Base-by-base conservation (phyloP, 2,797 vertebrate genomes). In the Pangasius mekongensis region DNA sequence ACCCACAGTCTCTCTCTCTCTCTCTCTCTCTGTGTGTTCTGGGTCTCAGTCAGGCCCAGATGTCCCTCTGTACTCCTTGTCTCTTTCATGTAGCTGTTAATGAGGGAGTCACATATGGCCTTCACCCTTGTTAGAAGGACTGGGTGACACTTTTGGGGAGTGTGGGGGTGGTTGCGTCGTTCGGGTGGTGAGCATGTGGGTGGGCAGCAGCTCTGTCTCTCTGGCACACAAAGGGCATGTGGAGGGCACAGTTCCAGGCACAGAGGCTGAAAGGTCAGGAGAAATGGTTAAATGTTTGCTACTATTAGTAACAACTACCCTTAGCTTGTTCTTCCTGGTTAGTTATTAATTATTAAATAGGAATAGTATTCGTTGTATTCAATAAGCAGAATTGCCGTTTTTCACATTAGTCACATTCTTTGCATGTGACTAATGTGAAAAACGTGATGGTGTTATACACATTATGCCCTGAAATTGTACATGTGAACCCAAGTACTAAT, bases 71-170 rank as follows among this genome's bases (percentile, higher is more conserved):
- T 92, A 90, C 88, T 91, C 77, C 89, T 90, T 89, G 91, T 89
- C 88, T 91, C 91, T 91, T 92, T 92, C 91, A 92, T 91, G 91
- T 92, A 90, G 87, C 89, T 81, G 90, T 89, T 92, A 93, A 92
- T 93, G 90, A 92, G 91, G 86, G 90, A 91, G 89, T 91, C 92
- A 91, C 92, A 92, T 92, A 92, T 92, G 92, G 92, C 89, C 87
- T 91, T 91, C 92, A 90, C 91, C 90, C 92, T 92, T 92, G 91
- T 92, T 92, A 92, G 90, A 89, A 86, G 87, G 89, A 92, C 87
- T 92, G 90, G 87, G 90, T 91, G 90, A 90, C 91, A 92, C 91
- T 88, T 92, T 91, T 85, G 89, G 86, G 80, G 85, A 89, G 85
- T 84, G 86, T 85, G 88, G 87, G 87, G 89, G 88, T 86, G 90